These are phyloP conservation scores for Monopis laevigella DNA, from an alignment of 2,888 invertebrate genomes.

Conservation along the genomic window DNA sequence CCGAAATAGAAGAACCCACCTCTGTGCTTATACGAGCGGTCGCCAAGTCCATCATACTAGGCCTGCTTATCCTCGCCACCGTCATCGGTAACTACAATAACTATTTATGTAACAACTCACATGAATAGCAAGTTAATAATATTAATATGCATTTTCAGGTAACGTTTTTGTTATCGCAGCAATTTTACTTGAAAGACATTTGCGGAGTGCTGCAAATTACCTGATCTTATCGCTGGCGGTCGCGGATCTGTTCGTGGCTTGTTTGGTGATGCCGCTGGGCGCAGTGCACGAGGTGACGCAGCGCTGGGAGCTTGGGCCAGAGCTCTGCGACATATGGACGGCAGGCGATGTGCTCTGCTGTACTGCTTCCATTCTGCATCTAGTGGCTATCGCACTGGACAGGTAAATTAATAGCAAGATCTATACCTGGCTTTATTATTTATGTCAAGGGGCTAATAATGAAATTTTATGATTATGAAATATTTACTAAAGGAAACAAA, in stretches of 20 bases:
- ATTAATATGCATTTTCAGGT: constrained; percentile 75
- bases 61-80: constrained; percentile 70
- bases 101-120: background rate
- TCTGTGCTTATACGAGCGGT: constrained; percentile 70
- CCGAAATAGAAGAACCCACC: constrained; percentile 40
- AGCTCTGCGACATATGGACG: constrained; percentile 94
- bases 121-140: background rate
- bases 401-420: constrained; percentile 58
- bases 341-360: constrained; percentile 93
- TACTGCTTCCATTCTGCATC: constrained; percentile 82
- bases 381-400: constrained; percentile 84
- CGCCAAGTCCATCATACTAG: constrained; percentile 65
- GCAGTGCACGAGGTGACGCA: constrained; percentile 82
- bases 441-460: too few relatives aligned
- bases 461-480: too few relatives aligned
- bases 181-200: constrained; percentile 84
- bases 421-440: too few relatives aligned
- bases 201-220: constrained; percentile 91
- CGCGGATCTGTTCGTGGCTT: constrained; percentile 90
- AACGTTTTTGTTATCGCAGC: constrained; percentile 96
- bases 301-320: constrained; percentile 87
- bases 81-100: constrained; percentile 62
- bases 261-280: constrained; percentile 79
- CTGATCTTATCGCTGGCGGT: constrained; percentile 90
- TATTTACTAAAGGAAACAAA: too few relatives aligned